Conservation (phyloP, 2,888 invertebrate species). For the Athalia cordata region DNA sequence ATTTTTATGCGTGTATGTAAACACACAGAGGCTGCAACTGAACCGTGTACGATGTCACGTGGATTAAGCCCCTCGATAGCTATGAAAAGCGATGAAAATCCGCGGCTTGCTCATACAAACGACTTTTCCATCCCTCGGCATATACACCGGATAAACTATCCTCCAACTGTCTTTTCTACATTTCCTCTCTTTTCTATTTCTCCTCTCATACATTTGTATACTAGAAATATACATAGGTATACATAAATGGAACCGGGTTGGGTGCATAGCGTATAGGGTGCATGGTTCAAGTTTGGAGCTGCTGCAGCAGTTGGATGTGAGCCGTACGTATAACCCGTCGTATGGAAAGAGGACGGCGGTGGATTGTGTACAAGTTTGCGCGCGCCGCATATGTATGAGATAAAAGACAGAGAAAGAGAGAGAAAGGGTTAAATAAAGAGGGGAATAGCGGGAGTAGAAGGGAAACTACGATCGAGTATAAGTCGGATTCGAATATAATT, state of each 20-base stretch:
- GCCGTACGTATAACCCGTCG: not conserved
- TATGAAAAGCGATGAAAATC: conserved; percentile 30
- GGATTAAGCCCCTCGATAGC: conserved; percentile 20
- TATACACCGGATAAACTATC: conserved; percentile 39
- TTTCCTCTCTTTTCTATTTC: conserved; percentile 20
- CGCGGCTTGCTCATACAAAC: conserved; percentile 29
- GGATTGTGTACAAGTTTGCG: conserved; percentile 50
- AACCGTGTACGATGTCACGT: not conserved
- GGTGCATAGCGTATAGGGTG: not conserved
- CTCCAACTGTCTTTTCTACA: conserved; percentile 37
- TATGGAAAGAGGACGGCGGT: conserved; percentile 33
- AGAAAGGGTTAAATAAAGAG: not conserved
- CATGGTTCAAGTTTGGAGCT: not conserved
- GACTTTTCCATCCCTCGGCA: conserved; percentile 37
- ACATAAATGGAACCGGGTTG: conserved; percentile 11
- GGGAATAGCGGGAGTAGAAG: conserved; percentile 12
- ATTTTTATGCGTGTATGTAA: not conserved
- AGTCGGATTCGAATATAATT: conserved; percentile 40
- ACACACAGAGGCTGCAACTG: not conserved
- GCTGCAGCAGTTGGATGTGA: conserved; percentile 16
- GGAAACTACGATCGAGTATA: conserved; percentile 4
- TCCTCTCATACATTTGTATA: conserved; percentile 12
- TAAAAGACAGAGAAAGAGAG: not conserved
- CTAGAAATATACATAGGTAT: not conserved
- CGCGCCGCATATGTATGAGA: conserved; percentile 47